These are phyloP conservation scores for Sisyra nigra DNA, from an alignment of 2,888 invertebrate genomes.

Conservation along the genomic window DNA sequence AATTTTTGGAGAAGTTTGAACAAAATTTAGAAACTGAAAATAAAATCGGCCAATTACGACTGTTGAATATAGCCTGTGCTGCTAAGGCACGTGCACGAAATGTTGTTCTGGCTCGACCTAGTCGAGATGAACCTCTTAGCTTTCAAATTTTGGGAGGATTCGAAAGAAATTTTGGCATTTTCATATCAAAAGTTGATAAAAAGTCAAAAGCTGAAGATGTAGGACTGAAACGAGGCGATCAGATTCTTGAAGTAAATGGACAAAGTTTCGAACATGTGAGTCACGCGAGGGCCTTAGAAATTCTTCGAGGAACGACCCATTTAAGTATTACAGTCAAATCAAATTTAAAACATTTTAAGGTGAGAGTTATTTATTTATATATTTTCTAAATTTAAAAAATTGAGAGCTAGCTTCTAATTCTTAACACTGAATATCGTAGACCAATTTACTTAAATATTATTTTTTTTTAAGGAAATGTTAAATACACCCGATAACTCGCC, in stretches of 20 bases:
- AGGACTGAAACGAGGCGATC: slow-evolving; percentile 92
- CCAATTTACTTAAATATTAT: slow-evolving; percentile 1
- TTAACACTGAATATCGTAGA: neutral
- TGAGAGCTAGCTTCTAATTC: neutral
- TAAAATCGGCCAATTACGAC: slow-evolving; percentile 65
- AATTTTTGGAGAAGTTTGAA: slow-evolving; percentile 87
- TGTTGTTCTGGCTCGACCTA: slow-evolving; percentile 80
- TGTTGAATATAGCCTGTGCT: slow-evolving; percentile 92
- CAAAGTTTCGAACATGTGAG: slow-evolving; percentile 91
- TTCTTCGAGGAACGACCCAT: slow-evolving; percentile 86
- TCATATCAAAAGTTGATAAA: slow-evolving; percentile 86
- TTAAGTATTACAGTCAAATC: slow-evolving; percentile 93
- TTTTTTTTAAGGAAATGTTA: slow-evolving; percentile 37
- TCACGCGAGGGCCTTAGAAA: slow-evolving; percentile 81
- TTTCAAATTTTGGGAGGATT: slow-evolving; percentile 90
- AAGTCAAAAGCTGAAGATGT: slow-evolving; percentile 90
- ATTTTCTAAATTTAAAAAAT: slow-evolving; percentile 11
- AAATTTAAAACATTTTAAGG: slow-evolving; percentile 76
- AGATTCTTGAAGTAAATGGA: slow-evolving; percentile 95
- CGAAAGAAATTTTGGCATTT: slow-evolving; percentile 84
- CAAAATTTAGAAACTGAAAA: slow-evolving; percentile 65
- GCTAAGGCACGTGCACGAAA: slow-evolving; percentile 89
- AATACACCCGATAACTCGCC: slow-evolving; percentile 67
- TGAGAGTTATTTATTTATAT: slow-evolving; percentile 24
- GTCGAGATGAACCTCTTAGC: slow-evolving; percentile 82